phyloP scores from a whole-genome alignment of 2,888 invertebrate genomes.

The Sarcophaga variegata region DNA sequence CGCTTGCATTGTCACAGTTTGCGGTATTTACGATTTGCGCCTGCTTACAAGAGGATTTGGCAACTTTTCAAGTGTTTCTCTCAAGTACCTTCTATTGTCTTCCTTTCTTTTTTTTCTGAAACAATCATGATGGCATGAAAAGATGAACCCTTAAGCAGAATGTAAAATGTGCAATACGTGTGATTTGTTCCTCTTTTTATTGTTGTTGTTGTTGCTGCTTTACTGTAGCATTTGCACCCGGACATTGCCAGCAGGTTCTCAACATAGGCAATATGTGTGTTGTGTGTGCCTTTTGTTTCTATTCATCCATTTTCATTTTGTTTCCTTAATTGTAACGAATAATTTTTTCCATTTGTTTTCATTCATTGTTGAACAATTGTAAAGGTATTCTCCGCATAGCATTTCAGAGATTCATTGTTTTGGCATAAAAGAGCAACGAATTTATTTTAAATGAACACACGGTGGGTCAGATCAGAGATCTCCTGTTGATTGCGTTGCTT shows the following conservation, averaged over 20 bases:
- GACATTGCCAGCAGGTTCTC: constrained; percentile 46
- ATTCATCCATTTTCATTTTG: not conserved
- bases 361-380: constrained; percentile 42
- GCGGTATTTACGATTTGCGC: constrained; percentile 66
- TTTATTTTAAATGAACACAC: constrained; percentile 52
- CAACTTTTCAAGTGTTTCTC: constrained; percentile 68
- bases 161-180: constrained; percentile 33
- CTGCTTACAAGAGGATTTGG: constrained; percentile 66
- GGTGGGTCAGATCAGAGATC: not conserved
- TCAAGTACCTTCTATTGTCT: constrained; percentile 67
- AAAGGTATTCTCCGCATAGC: constrained; percentile 53
- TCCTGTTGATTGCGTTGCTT: constrained; percentile 13
- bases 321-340: constrained; percentile 37
- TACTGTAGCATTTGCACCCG: too few relatives aligned
- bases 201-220: not conserved
- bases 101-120: not conserved
- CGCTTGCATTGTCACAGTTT: constrained; percentile 52
- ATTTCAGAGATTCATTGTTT: constrained; percentile 46
- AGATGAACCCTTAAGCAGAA: too few relatives aligned
- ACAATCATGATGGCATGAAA: constrained; percentile 59
- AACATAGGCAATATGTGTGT: constrained; percentile 28
- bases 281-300: constrained; percentile 4
- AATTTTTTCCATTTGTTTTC: not conserved
- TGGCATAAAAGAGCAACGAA: constrained; percentile 21
- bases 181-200: constrained; percentile 60